phyloP scores from a whole-genome alignment of 2,888 invertebrate species.

The Dione juno region DNA sequence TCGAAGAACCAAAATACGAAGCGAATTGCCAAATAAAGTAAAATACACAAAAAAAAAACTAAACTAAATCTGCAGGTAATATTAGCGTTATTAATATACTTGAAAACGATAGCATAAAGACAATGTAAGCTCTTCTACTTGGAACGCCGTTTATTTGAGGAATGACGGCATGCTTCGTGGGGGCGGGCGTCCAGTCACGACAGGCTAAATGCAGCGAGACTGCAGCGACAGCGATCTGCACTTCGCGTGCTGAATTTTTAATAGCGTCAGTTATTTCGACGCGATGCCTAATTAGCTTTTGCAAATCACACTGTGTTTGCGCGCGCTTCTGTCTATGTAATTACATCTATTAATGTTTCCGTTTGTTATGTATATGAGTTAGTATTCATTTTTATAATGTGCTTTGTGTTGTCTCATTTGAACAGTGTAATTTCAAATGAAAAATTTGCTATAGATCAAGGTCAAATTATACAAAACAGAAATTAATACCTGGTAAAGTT shows the following conservation, averaged over 20 bases:
- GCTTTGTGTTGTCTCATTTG: neutral
- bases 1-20: neutral
- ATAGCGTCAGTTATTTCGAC: slow-evolving; percentile 68
- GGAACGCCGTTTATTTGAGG: slow-evolving; percentile 62
- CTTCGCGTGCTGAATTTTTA: slow-evolving; percentile 77
- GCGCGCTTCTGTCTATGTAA: slow-evolving; percentile 15
- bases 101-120: neutral
- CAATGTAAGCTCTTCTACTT: slow-evolving; percentile 10
- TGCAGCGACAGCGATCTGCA: slow-evolving; percentile 78
- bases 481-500: neutral
- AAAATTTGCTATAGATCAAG: neutral
- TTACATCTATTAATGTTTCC: slow-evolving; percentile 17
- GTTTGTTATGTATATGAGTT: neutral
- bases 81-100: neutral
- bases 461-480: neutral
- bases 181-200: slow-evolving; percentile 57
- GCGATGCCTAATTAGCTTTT: slow-evolving; percentile 67
- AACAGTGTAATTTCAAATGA: neutral
- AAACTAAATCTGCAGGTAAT: neutral
- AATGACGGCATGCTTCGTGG: slow-evolving; percentile 47
- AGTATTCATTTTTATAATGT: neutral
- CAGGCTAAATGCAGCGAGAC: slow-evolving; percentile 70
- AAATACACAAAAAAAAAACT: neutral
- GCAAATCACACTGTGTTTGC: slow-evolving; percentile 38
- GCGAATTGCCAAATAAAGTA: neutral